Conservation (phyloP, 2,797 vertebrate species). For the Sebastes flavidus region DNA sequence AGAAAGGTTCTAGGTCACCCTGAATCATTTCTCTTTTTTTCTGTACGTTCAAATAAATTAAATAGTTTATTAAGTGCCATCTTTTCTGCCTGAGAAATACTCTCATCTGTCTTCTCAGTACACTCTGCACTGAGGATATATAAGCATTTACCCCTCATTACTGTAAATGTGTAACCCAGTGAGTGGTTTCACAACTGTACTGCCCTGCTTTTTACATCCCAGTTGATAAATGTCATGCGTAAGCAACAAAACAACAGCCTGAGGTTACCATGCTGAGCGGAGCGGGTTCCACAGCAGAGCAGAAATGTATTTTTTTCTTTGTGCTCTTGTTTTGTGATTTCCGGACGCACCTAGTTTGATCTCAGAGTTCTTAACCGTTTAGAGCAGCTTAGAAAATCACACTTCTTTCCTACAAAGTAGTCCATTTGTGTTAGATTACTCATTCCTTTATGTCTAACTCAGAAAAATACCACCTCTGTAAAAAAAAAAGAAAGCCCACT, state of each 20-base stretch:
- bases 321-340: neutral
- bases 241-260: neutral
- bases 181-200: neutral
- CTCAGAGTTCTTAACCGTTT: neutral
- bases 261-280: neutral
- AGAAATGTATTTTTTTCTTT: neutral
- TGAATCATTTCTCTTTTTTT: neutral
- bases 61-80: neutral
- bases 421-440: neutral
- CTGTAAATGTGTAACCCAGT: neutral
- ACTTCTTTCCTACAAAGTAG: neutral
- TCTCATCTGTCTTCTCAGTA: neutral
- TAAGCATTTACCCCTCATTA: neutral
- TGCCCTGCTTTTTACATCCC: neutral
- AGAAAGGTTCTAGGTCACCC: neutral
- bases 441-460: neutral
- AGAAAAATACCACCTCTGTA: neutral
- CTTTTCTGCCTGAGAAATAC: conserved; percentile 31
- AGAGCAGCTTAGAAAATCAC: neutral
- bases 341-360: neutral
- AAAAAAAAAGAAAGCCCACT: neutral
- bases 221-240: neutral
- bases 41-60: neutral
- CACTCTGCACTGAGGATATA: neutral
- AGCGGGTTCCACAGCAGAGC: neutral